Evolutionary conservation across 2,888 invertebrate species (phyloP), one percentile per base, ranked within the genome.

Genomic region (Neoitamus cyanurus): DNA sequence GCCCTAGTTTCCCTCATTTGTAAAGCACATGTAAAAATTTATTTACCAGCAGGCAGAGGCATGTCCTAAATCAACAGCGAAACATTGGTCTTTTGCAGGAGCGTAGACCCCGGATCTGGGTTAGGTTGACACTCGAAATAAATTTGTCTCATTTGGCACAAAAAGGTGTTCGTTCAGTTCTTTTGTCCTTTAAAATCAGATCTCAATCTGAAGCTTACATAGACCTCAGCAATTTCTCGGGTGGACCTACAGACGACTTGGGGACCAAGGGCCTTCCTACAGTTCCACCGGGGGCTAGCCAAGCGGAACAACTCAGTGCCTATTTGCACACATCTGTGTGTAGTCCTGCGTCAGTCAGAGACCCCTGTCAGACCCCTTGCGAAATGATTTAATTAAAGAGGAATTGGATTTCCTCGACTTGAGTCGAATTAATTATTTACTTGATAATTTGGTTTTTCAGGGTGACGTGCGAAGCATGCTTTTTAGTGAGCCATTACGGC

Each of bases 371-470:
- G 48, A 13, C 48, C 31, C 69, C 20, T 28, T 3, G 11, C 37
- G 11, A 72, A 83, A 83, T 72, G 83, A 83, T 83, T 83, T 83
- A 83, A 83, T 83, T 83, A 83, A 46, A 72, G 46, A 30, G 25
- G 72, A 83, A 83, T 83, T 83, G 83, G 46, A 28, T 70, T 83
- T 42, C 34, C 69, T 15, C 46, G 46, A 48, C 4, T 83, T 83
- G 31, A 42, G 15, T 72, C 48, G 31, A 72, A 83, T 83, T 83
- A 72, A 70, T 46, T 72, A 48, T 20, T 83, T 37, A 34, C 70
- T n/a, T 70, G 48, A 42, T 36, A 34, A 58, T 82, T 82, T 25
- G 31, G n/a, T 48, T 83, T 83, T 83, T 83, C 36, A 9, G n/a
- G 9, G 9, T 15, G 70, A 25, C 31, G 30, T 70, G 1, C 15